Evolutionary conservation across 1,140 invertebrate species (phyloP), one percentile per base, ranked within the genome.

Genomic region (Dreissena rostriformis): DNA sequence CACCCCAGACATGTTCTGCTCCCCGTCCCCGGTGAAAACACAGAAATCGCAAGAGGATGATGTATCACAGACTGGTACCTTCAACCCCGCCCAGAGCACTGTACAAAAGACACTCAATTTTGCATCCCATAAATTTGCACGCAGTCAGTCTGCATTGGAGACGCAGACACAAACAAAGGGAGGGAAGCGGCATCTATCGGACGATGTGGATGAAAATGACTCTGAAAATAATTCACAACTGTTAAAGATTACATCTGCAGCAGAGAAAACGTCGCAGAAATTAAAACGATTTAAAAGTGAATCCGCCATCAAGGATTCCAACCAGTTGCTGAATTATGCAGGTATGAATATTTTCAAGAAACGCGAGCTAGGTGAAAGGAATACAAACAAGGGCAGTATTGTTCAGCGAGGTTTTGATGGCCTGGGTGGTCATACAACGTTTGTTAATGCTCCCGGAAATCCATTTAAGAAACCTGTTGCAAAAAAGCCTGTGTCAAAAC

Each of bases 301-400:
- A 17, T 52, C 71, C 39, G 22, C 71, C 22, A 68, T 82, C 39
- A 78, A 72, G 51, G 75, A 72, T 29, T 51, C 51, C 1, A 84
- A 84, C 70, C 76, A 66, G 49, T 55, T 78, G 1, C 52, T 74
- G 26, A 70, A 73, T 39, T 77, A 76, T 65, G 82, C 74, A 10
- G n/a, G 72, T 63, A 77, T 84, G 82, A 84, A 84, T 72, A 84
- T 84, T 26, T 84, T 84, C 39, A 84, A 76, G 57, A 84, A 84
- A 26, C 49, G 55, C 0, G 75, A 65, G 24, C 72, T 75, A 53
- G 80, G 80, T 51, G 80, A 74, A 29, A 49, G 80, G n/a, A 61
- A 19, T 51, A 8, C 26, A 17, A 76, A 76, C 22, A 29, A 71
- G 8, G 51, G 63, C n/a, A 84, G 82, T 71, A 52, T 84, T n/a